Evolutionary conservation across 2,888 invertebrate species (phyloP).

Genomic region (Drosophila mettleri): DNA sequence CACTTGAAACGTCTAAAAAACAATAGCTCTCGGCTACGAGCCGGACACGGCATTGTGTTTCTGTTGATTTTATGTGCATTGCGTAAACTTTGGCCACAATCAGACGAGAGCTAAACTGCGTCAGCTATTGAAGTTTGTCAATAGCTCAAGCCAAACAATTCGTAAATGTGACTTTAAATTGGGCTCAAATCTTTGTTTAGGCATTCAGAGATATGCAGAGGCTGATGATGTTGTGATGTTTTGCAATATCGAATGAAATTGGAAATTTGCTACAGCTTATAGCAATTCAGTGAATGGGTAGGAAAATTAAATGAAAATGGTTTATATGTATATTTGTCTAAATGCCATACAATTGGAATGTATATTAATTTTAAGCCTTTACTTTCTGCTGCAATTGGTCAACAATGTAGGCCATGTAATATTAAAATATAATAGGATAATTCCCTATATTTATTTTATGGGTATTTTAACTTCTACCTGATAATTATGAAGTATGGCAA

Average conservation of each 20-base stretch:
- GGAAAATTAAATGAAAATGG: neutral
- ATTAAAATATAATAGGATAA: no score
- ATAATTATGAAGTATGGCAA: conserved; percentile 19
- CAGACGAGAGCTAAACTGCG: neutral
- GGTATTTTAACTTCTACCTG: no score
- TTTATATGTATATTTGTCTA: neutral
- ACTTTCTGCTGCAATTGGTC: neutral
- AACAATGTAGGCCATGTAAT: neutral
- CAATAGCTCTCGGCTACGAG: neutral
- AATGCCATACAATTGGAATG: neutral
- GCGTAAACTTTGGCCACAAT: no score
- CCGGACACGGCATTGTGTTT: neutral
- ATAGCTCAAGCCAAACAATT: conserved; percentile 2
- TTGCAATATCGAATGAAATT: neutral
- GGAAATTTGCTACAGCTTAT: no score
- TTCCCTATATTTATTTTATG: no score
- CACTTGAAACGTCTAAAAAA: conserved; percentile 8
- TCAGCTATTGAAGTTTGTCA: neutral
- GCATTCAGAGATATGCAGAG: neutral
- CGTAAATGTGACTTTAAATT: neutral
- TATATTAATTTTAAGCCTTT: neutral
- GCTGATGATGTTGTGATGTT: neutral
- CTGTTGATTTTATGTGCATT: neutral
- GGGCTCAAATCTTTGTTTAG: neutral
- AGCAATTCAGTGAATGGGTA: no score